phyloP scores from a whole-genome alignment of 2,888 invertebrate genomes.

The Drymonia ruficornis region DNA sequence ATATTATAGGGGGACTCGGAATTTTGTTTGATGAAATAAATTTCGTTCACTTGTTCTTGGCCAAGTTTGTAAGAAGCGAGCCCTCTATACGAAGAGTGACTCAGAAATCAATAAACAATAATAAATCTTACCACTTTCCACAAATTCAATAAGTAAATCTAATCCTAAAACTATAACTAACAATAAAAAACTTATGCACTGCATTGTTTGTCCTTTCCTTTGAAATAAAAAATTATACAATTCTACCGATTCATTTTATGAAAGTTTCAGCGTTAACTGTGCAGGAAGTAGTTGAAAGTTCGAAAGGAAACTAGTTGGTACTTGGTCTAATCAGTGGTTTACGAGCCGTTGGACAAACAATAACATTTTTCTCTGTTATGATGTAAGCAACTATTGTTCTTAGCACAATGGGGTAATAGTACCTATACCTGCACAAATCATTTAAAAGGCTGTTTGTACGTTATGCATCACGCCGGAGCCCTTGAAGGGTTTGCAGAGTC shows the following conservation, averaged over 20 bases:
- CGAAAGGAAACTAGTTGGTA: constrained; percentile 17
- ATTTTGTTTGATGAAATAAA: no score
- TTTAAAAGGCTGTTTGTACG: neutral
- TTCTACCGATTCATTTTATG: constrained; percentile 19
- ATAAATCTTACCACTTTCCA: constrained; percentile 52
- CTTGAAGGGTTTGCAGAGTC: neutral
- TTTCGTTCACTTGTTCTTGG: no score
- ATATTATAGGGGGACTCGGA: no score
- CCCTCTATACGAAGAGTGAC: neutral
- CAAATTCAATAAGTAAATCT: constrained; percentile 22
- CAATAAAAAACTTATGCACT: constrained; percentile 35
- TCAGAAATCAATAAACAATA: neutral
- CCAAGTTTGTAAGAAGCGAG: no score
- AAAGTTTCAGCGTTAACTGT: constrained; percentile 6
- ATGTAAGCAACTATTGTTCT: constrained; percentile 44
- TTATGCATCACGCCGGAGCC: neutral
- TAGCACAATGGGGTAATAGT: constrained; percentile 36
- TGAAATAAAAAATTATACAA: neutral
- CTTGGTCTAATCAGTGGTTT: constrained; percentile 18
- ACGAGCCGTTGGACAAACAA: constrained; percentile 26
- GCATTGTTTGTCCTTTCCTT: constrained; percentile 19
- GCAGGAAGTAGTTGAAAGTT: constrained; percentile 16
- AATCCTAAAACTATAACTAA: constrained; percentile 30
- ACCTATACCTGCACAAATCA: constrained; percentile 20
- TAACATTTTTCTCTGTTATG: constrained; percentile 26